phyloP scores from a whole-genome alignment of 1,140 invertebrate species.

The Papilio polyxenes region DNA sequence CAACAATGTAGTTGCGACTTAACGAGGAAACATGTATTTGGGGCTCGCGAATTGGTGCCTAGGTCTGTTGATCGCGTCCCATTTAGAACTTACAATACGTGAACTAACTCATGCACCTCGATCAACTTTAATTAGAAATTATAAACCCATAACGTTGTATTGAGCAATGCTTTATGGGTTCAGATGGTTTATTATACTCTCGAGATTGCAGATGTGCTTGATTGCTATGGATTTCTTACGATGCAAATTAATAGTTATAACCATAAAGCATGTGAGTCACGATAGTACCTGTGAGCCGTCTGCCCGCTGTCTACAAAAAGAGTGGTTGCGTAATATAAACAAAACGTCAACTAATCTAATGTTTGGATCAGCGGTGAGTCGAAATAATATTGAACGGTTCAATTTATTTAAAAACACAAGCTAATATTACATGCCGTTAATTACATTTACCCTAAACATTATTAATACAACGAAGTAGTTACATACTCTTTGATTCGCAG shows the following conservation, averaged over 20 bases:
- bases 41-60: conserved; percentile 59
- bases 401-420: background rate
- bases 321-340: conserved; percentile 34
- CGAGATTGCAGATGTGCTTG: conserved; percentile 20
- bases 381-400: conserved; percentile 32
- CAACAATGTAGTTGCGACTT: conserved; percentile 44
- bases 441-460: no score
- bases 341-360: conserved; percentile 30
- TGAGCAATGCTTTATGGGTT: conserved; percentile 53
- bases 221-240: conserved; percentile 4
- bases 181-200: conserved; percentile 43
- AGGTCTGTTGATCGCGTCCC: conserved; percentile 55
- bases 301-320: conserved; percentile 39
- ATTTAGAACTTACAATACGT: conserved; percentile 45
- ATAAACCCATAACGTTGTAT: conserved; percentile 52
- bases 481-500: background rate
- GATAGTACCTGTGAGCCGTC: conserved; percentile 34
- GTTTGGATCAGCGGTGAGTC: conserved; percentile 37
- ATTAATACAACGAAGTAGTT: background rate
- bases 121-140: conserved; percentile 63
- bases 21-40: conserved; percentile 67
- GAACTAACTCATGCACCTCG: conserved; percentile 54
- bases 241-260: conserved; percentile 32
- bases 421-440: no score
- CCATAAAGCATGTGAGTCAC: conserved; percentile 37